Base-by-base conservation (phyloP, 2,888 invertebrate species). In the Galeopsomyia nigrocyanea region DNA sequence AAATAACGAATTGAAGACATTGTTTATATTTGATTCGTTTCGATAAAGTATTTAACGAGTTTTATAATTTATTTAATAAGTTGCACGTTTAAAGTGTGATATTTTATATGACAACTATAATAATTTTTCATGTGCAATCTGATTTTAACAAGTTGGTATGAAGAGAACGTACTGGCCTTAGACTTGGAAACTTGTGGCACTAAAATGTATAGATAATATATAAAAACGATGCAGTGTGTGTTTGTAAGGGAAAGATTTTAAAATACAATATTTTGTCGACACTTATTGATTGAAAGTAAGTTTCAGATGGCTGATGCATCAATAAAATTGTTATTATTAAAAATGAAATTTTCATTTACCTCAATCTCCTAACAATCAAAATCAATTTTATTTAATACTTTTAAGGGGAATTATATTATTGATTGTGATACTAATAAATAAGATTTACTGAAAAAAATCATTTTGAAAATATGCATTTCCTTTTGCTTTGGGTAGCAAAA, bases 291-390 rank as follows among this genome's bases (percentile, higher is more conserved):
- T 74, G 65, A 21, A 65, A 65, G 17, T 26, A 50, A 70, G 47
- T 76, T 77, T 65, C 73, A 69, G 75, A 75, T 65, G 68, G 58
- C 50, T 68, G 66, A 76, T 68, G 65, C 74, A 63, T 22, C 61
- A 75, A 74, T 68, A 75, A 76, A 75, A 55, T 69, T 75, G 67
- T 75, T 75, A 75, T 50, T 69, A 72, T 66, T 69, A 10, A 17
- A 53, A 53, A 53, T 17, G 0, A 6, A 1, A 53, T n/a, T 19
- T 51, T 53, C 53, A 19, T 53, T 53, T 19, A 53, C 53, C 17
- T 17, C 17, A n/a, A 14, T 17, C 17, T 53, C 2, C 2, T 3
- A 26, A 5, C 2, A 26, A 26, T 26, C 26, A 26, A 26, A 26
- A 26, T 26, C 2, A 26, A 26, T 3, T 26, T 3, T 26, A 26